phyloP scores from a whole-genome alignment of 2,113 vertebrate species.

The Tretioscincus oriximinensis region DNA sequence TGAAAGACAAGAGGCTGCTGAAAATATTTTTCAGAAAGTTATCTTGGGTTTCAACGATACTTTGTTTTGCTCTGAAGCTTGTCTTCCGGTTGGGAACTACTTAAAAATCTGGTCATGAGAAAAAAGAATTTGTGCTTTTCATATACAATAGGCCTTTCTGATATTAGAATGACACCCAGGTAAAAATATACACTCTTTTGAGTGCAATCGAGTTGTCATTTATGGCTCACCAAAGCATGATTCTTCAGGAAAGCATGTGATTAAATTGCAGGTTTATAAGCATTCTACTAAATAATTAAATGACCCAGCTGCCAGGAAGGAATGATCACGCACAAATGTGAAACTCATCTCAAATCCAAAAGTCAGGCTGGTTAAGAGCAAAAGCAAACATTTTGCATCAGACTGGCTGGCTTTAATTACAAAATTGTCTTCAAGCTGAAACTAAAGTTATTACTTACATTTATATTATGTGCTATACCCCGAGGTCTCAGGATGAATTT shows the following conservation, averaged over 20 bases:
- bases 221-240: conserved; percentile 30
- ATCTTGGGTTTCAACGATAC: neutral
- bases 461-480: no score
- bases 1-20: neutral
- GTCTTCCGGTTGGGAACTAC: neutral
- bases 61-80: neutral
- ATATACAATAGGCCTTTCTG: conserved; percentile 16
- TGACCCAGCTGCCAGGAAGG: conserved; percentile 27
- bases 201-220: conserved; percentile 25
- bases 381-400: conserved; percentile 22
- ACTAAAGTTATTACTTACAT: neutral
- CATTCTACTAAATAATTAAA: conserved; percentile 51
- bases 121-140: neutral
- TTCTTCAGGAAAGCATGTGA: conserved; percentile 37
- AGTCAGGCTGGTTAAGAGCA: neutral
- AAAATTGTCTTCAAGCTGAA: conserved; percentile 21
- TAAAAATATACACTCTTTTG: neutral
- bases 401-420: conserved; percentile 21
- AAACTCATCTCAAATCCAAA: conserved; percentile 24
- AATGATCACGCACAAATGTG: conserved; percentile 15
- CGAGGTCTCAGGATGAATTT: no score
- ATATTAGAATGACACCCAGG: conserved; percentile 20
- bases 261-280: conserved; percentile 47
- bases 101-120: neutral
- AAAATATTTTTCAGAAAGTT: neutral